Conservation (phyloP, 37 sponge, comb jelly and placozoan genomes). For the Bolinopsis microptera region DNA sequence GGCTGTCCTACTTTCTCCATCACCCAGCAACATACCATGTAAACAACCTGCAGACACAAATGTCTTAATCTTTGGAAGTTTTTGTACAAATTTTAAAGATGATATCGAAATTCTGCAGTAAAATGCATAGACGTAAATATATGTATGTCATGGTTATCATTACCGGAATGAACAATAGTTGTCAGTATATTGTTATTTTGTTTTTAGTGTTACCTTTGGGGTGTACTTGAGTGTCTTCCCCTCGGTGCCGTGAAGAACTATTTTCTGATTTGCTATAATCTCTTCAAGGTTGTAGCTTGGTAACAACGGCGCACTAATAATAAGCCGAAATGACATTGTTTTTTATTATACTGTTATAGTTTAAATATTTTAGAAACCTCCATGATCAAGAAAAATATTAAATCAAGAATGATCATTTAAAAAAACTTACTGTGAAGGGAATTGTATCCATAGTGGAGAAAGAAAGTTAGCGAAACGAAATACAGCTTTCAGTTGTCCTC, state of each 20-base stretch:
- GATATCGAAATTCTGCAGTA: too few relatives aligned
- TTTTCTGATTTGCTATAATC: slow-evolving; percentile 27
- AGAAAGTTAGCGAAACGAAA: slow-evolving; percentile 72
- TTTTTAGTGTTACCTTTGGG: background rate
- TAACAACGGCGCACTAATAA: background rate
- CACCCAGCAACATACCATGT: background rate
- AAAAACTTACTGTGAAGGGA: slow-evolving; percentile 57
- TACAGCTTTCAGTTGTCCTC: slow-evolving; percentile 80
- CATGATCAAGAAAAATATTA: too few relatives aligned
- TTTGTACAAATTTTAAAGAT: too few relatives aligned
- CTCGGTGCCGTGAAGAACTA: slow-evolving; percentile 27
- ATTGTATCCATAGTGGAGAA: slow-evolving; percentile 75
- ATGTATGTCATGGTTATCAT: too few relatives aligned
- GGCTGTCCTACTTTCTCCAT: background rate
- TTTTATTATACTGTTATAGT: too few relatives aligned
- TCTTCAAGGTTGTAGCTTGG: background rate
- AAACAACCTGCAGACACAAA: too few relatives aligned
- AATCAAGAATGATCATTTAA: background rate
- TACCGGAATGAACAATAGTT: too few relatives aligned
- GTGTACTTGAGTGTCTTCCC: slow-evolving; percentile 52
- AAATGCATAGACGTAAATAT: too few relatives aligned
- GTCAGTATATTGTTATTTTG: background rate
- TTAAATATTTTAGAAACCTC: too few relatives aligned
- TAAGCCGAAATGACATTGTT: too few relatives aligned
- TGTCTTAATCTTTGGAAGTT: too few relatives aligned